phyloP scores from a whole-genome alignment of 2,797 vertebrate species.

The Arctocebus calabarensis region DNA sequence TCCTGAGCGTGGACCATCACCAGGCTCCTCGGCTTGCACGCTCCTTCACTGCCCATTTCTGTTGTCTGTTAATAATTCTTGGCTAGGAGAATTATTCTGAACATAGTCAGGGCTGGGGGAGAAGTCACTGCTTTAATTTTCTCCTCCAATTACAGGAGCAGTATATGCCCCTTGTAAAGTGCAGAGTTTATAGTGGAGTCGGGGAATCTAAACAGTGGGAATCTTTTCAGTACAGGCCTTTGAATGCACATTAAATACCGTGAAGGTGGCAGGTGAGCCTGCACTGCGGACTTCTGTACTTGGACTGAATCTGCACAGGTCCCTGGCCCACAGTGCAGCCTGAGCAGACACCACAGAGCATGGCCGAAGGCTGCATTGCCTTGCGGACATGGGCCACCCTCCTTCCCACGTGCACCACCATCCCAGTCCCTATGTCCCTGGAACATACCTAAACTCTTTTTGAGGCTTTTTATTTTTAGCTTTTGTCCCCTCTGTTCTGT shows the following conservation, averaged over 20 bases:
- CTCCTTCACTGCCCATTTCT: accelerated
- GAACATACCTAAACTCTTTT: background rate
- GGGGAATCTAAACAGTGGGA: background rate
- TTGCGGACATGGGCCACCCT: background rate
- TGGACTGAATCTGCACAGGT: background rate
- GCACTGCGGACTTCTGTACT: background rate
- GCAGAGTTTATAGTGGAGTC: background rate
- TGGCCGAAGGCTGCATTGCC: background rate
- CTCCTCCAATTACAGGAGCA: background rate
- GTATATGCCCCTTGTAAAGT: background rate
- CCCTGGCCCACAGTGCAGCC: background rate
- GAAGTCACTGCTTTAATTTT: background rate
- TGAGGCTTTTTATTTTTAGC: background rate
- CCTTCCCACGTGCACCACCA: background rate
- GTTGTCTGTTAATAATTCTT: background rate
- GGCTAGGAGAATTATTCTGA: background rate
- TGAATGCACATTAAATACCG: background rate
- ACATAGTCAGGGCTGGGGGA: background rate
- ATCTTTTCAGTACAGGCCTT: background rate
- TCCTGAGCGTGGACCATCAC: background rate
- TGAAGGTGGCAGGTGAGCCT: background rate
- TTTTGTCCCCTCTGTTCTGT: background rate
- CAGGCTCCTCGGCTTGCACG: accelerated
- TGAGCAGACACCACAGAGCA: background rate
- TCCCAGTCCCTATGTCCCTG: background rate